These are phyloP conservation scores for Aldrovandia affinis DNA, from an alignment of 2,797 vertebrate genomes.

Conservation along the genomic window DNA sequence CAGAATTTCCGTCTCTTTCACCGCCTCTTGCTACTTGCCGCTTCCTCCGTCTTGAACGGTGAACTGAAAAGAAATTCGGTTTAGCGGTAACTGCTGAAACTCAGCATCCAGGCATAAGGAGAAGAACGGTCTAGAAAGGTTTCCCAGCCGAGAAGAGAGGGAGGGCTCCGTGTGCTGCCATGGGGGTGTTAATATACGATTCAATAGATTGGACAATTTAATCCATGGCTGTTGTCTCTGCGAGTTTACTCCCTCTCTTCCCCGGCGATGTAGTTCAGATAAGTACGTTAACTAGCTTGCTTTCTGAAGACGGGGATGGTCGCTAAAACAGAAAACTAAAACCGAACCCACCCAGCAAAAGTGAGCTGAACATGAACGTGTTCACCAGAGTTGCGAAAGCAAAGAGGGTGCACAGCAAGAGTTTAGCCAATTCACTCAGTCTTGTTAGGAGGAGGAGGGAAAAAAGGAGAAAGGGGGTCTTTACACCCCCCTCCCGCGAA, in stretches of 20 bases:
- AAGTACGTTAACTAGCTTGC: neutral
- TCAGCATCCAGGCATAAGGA: constrained; percentile 16
- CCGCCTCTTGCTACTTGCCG: neutral
- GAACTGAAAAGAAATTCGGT: neutral
- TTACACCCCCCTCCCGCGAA: neutral
- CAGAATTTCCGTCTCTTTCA: constrained; percentile 24
- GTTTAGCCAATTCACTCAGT: constrained; percentile 25
- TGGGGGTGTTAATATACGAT: neutral
- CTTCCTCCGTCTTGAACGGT: constrained; percentile 6
- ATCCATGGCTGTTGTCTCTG: neutral
- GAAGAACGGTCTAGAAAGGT: constrained; percentile 3
- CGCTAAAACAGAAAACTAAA: neutral
- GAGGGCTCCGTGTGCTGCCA: neutral
- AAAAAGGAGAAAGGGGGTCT: constrained; percentile 9
- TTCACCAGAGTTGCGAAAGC: constrained; percentile 22
- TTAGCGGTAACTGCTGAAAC: neutral
- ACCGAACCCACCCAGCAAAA: neutral
- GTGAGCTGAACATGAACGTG: neutral
- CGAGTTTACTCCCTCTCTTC: neutral
- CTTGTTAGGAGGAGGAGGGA: constrained; percentile 28
- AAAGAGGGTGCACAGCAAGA: constrained; percentile 21
- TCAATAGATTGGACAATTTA: constrained; percentile 4
- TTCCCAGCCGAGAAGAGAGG: neutral
- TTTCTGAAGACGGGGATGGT: neutral
- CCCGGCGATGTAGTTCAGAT: neutral